These are phyloP conservation scores for Acheta domesticus DNA, from an alignment of 2,888 invertebrate species.

Conservation along the genomic window DNA sequence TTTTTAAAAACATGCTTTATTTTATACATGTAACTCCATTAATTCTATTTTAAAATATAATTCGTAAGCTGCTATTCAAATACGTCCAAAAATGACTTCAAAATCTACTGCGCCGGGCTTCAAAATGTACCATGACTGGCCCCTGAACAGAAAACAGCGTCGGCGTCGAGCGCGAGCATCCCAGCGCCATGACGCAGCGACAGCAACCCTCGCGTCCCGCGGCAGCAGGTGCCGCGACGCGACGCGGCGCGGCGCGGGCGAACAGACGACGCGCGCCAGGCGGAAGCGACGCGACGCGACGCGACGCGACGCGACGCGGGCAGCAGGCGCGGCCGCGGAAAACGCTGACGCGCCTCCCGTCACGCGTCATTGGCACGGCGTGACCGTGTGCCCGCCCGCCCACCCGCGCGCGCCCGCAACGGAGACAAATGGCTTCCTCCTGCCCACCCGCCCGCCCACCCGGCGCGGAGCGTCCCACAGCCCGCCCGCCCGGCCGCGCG, in stretches of 20 bases:
- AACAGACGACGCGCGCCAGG: not conserved
- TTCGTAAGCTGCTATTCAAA: too few relatives aligned
- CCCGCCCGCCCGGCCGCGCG: not conserved
- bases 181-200: too few relatives aligned
- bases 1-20: too few relatives aligned
- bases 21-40: too few relatives aligned
- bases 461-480: not conserved
- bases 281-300: not conserved
- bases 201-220: too few relatives aligned
- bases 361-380: conserved; percentile 6
- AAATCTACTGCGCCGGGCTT: too few relatives aligned
- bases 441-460: not conserved
- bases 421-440: conserved; percentile 18
- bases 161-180: too few relatives aligned
- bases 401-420: not conserved
- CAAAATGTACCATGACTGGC: too few relatives aligned
- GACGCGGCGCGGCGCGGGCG: not conserved
- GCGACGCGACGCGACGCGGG: not conserved
- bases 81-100: too few relatives aligned
- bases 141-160: too few relatives aligned
- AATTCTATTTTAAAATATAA: too few relatives aligned
- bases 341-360: conserved; percentile 18
- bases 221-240: too few relatives aligned
- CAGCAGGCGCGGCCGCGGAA: not conserved
- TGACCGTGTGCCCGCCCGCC: not conserved